Percentiles rank a stretch among this genome's conserved stretches.
phyloP scores from a whole-genome alignment of 2,797 vertebrate species.

The Lerista edwardsae region DNA sequence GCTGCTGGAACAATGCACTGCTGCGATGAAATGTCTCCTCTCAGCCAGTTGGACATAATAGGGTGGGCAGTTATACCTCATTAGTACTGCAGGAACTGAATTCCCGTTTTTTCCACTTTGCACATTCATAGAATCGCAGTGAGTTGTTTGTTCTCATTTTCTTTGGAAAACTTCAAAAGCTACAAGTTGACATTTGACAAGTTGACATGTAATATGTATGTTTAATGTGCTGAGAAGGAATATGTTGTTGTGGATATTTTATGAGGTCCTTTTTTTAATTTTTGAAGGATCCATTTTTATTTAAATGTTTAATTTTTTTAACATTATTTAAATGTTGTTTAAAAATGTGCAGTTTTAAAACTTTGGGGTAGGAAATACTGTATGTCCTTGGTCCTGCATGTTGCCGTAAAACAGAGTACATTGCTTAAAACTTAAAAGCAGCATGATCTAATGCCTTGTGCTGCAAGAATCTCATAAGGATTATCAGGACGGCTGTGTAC shows the following conservation, averaged over 20 bases:
- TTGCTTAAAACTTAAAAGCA: conserved; percentile 35
- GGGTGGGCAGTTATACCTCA: background rate
- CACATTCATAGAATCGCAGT: accelerated
- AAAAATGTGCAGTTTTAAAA: conserved; percentile 29
- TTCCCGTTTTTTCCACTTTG: conserved; percentile 1
- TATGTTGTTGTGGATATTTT: background rate
- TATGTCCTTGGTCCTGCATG: conserved; percentile 30
- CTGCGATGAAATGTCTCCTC: background rate
- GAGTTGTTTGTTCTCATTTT: conserved; percentile 30
- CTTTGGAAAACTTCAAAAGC: conserved; percentile 9
- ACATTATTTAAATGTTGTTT: too few species aligned
- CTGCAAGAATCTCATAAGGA: conserved; percentile 37
- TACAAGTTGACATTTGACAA: background rate
- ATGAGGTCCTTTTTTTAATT: background rate
- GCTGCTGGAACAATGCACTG: background rate
- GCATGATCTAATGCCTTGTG: conserved; percentile 23
- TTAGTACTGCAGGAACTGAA: conserved; percentile 14
- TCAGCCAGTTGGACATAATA: conserved; percentile 14
- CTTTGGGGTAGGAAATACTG: conserved; percentile 33
- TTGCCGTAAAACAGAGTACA: conserved; percentile 33
- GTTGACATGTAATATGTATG: background rate
- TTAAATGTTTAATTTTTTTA: too few species aligned
- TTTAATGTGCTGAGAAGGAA: background rate
- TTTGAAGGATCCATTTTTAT: conserved; percentile 37
- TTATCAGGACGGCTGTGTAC: conserved; percentile 44